Percentiles rank a stretch among this genome's conserved stretches.
Evolutionary conservation across 2,888 invertebrate species (phyloP).

Genomic region (Cancer borealis): DNA sequence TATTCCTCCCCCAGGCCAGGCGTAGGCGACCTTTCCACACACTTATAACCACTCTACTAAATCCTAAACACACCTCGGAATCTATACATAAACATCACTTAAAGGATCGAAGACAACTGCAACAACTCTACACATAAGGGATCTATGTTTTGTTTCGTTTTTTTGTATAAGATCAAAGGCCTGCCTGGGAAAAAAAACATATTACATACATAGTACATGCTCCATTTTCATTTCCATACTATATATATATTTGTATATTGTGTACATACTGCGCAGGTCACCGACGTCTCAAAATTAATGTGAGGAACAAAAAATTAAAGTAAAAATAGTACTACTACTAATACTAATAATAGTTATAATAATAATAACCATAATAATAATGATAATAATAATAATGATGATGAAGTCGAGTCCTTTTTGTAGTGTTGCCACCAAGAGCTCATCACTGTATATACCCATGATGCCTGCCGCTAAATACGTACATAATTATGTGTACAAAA

Average conservation of each 20-base stretch:
- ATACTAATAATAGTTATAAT: neutral
- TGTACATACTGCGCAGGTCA: slow-evolving; percentile 39
- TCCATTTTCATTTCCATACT: neutral
- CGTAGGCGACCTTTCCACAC: neutral
- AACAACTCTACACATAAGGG: neutral
- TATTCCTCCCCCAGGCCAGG: neutral
- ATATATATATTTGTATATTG: slow-evolving; percentile 45
- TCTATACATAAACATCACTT: neutral
- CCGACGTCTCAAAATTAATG: slow-evolving; percentile 9
- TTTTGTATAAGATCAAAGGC: slow-evolving; percentile 15
- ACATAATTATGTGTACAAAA: slow-evolving; percentile 23
- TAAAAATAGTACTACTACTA: neutral
- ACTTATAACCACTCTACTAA: neutral
- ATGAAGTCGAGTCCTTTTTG: slow-evolving; percentile 8
- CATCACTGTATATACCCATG: slow-evolving; percentile 36
- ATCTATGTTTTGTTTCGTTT: neutral
- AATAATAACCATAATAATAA: neutral
- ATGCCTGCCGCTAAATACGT: slow-evolving; percentile 7
- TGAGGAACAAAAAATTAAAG: neutral
- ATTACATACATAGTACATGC: neutral
- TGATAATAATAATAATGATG: neutral
- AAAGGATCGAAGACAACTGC: neutral
- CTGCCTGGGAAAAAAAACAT: slow-evolving; percentile 11
- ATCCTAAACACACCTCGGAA: neutral
- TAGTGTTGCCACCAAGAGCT: slow-evolving; percentile 9